These are phyloP conservation scores for Melieria picta DNA, from an alignment of 2,888 invertebrate species.

Conservation along the genomic window DNA sequence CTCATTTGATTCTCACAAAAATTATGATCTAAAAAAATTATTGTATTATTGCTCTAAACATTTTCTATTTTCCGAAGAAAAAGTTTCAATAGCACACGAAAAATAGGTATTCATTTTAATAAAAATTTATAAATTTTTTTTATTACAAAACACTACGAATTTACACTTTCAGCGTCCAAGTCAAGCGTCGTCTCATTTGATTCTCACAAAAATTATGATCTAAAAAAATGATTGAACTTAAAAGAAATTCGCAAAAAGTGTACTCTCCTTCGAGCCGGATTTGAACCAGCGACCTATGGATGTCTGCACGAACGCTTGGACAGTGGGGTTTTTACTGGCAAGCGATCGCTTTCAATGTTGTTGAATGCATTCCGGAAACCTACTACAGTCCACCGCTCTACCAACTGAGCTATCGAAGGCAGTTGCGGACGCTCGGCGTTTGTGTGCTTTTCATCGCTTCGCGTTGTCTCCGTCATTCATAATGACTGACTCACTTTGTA, in stretches of 20 bases:
- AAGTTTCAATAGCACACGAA: too few relatives aligned
- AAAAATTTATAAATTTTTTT: too few relatives aligned
- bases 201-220: neutral
- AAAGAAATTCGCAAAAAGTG: neutral
- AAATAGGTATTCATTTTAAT: too few relatives aligned
- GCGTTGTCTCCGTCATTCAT: neutral
- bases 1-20: neutral
- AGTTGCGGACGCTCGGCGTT: constrained; percentile 14
- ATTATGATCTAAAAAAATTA: neutral
- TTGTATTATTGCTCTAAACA: neutral
- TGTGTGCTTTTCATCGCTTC: neutral
- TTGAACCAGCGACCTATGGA: constrained; percentile 78
- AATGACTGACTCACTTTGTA: too few relatives aligned
- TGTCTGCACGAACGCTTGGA: constrained; percentile 51
- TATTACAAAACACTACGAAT: too few relatives aligned
- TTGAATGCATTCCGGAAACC: constrained; percentile 14
- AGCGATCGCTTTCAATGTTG: neutral
- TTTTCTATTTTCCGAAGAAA: too few relatives aligned
- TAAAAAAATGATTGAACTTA: neutral
- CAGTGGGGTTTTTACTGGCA: neutral
- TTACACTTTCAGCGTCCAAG: too few relatives aligned
- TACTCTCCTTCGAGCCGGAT: constrained; percentile 73
- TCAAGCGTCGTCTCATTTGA: too few relatives aligned
- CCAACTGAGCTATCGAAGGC: constrained; percentile 53
- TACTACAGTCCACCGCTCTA: constrained; percentile 52